phyloP scores from a whole-genome alignment of 2,797 vertebrate species.

The Rhodeus uyekii region DNA sequence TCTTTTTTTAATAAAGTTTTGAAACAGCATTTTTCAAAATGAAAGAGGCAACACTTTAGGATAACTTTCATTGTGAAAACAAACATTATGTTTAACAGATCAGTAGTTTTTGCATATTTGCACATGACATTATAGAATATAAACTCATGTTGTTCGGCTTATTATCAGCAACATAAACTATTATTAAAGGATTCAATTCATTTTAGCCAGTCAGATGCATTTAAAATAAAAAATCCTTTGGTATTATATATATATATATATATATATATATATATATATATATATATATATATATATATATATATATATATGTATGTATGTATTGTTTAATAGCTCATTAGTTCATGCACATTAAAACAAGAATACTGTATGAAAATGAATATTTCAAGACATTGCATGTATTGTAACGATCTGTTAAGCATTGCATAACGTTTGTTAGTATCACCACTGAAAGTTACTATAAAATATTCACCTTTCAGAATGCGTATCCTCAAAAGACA shows the following conservation, averaged over 20 bases:
- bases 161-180: not conserved
- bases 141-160: not conserved
- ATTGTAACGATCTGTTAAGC: not conserved
- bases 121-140: not conserved
- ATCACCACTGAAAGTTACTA: not conserved
- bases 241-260: too few relatives aligned
- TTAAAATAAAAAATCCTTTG: not conserved
- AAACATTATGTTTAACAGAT: conserved; percentile 2
- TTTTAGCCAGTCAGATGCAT: not conserved
- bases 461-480: conserved; percentile 14
- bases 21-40: conserved; percentile 1
- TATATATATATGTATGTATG: too few relatives aligned
- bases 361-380: not conserved
- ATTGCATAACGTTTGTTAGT: not conserved
- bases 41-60: not conserved
- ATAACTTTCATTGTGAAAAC: not conserved
- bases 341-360: not conserved
- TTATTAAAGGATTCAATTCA: not conserved
- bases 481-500: not conserved
- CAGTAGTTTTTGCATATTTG: not conserved
- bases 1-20: not conserved
- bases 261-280: too few relatives aligned
- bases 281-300: too few relatives aligned
- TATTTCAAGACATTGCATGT: not conserved
- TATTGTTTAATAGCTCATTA: conserved; percentile 17